phyloP scores from a whole-genome alignment of 2,797 vertebrate species.

The Neosilurus hyrtlii region DNA sequence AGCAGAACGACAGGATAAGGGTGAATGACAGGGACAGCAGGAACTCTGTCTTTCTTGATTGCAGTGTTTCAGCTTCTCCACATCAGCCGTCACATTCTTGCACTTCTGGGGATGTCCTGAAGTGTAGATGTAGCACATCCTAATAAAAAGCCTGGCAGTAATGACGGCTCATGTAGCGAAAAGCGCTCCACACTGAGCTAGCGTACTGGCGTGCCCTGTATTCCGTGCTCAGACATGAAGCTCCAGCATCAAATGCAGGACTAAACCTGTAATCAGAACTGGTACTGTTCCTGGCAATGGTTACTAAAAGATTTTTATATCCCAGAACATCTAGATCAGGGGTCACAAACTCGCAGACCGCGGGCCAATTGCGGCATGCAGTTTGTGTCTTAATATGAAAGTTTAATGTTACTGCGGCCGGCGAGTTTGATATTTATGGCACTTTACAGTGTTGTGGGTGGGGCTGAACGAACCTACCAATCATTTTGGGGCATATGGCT shows the following conservation, averaged over 20 bases:
- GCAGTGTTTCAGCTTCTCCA: slow-evolving; percentile 25
- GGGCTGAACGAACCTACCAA: too few relatives aligned
- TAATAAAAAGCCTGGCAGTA: slow-evolving; percentile 25
- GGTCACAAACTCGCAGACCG: too few relatives aligned
- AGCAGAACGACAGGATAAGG: neutral
- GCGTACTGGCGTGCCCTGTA: neutral
- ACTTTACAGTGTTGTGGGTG: too few relatives aligned
- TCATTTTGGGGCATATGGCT: too few relatives aligned
- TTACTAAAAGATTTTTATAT: neutral
- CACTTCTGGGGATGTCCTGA: slow-evolving; percentile 9
- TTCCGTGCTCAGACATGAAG: neutral
- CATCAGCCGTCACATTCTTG: slow-evolving; percentile 28
- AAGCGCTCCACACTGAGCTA: slow-evolving; percentile 5
- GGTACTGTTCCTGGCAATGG: neutral
- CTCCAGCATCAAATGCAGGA: neutral
- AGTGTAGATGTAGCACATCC: slow-evolving; percentile 6
- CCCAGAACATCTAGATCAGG: neutral
- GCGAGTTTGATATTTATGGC: too few relatives aligned
- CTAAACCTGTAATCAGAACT: neutral
- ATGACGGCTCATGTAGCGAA: neutral
- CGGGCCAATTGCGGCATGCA: too few relatives aligned
- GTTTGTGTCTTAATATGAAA: too few relatives aligned
- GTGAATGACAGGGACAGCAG: slow-evolving; percentile 23
- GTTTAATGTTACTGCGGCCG: too few relatives aligned
- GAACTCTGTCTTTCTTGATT: slow-evolving; percentile 44